Conservation (phyloP, 2,797 vertebrate species). For the Neosilurus hyrtlii region DNA sequence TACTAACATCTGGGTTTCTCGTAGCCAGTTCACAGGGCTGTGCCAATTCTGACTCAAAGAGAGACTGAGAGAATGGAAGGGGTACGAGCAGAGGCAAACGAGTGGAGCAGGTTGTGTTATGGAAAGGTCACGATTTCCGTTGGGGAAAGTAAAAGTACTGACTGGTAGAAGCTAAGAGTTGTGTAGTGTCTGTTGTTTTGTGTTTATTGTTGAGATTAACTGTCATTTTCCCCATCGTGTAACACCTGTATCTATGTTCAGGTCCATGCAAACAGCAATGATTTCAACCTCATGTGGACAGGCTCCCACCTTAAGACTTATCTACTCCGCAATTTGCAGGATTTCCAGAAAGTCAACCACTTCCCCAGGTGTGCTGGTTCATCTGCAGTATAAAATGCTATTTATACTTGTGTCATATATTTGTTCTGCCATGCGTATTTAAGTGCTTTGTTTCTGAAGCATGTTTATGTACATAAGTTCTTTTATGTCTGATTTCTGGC, state of each 20-base stretch:
- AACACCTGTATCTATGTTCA: slow-evolving; percentile 58
- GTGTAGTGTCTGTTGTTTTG: background rate
- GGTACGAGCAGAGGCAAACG: slow-evolving; percentile 60
- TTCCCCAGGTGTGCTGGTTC: slow-evolving; percentile 83
- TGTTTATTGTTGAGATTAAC: slow-evolving; percentile 10
- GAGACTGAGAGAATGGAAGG: slow-evolving; percentile 52
- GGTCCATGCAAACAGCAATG: slow-evolving; percentile 89
- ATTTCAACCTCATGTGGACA: slow-evolving; percentile 98
- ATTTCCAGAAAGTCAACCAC: slow-evolving; percentile 97
- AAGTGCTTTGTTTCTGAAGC: background rate
- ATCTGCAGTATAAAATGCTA: background rate
- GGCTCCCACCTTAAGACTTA: slow-evolving; percentile 93
- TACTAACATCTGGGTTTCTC: slow-evolving; percentile 70
- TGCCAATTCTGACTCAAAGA: slow-evolving; percentile 59
- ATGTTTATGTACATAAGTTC: background rate
- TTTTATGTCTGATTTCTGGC: background rate
- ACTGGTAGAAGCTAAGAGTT: background rate
- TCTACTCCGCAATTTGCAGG: slow-evolving; percentile 84
- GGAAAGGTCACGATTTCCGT: slow-evolving; percentile 47
- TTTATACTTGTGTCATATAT: background rate
- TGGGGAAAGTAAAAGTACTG: slow-evolving; percentile 12
- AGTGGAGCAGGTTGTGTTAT: slow-evolving; percentile 56
- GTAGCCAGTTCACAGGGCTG: slow-evolving; percentile 48
- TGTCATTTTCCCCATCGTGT: background rate
- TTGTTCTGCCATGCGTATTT: background rate